Percentiles rank a stretch among this genome's conserved stretches.
Conservation (phyloP, 2,113 vertebrate species). For the Paralichthys olivaceus region DNA sequence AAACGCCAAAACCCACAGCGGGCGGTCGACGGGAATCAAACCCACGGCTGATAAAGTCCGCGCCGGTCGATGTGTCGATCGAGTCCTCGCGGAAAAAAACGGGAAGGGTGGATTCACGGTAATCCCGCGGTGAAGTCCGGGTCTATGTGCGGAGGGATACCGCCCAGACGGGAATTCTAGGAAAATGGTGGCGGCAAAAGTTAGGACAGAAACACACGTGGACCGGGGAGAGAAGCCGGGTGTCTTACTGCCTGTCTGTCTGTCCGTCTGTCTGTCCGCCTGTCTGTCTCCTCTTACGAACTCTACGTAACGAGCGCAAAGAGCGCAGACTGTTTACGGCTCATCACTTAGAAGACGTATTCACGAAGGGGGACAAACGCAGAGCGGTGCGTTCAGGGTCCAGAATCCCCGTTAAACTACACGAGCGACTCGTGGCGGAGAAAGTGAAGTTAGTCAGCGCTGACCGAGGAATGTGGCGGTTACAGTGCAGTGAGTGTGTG, state of each 20-base stretch:
- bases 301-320: background rate
- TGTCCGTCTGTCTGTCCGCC: conserved; percentile 18
- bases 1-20: conserved; percentile 37
- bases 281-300: too few relatives aligned
- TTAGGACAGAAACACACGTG: conserved; percentile 75
- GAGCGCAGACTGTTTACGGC: background rate
- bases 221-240: conserved; percentile 69
- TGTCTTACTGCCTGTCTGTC: conserved; percentile 51
- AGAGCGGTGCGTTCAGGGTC: background rate
- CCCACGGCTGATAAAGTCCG: fast-evolving
- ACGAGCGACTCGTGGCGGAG: background rate
- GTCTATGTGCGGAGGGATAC: conserved; percentile 76
- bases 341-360: too few relatives aligned
- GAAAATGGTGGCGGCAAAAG: conserved; percentile 79
- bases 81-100: background rate
- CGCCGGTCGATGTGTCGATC: fast-evolving
- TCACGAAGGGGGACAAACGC: too few relatives aligned
- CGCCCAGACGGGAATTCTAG: conserved; percentile 63
- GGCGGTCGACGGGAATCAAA: fast-evolving
- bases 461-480: conserved; percentile 9
- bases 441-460: background rate
- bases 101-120: fast-evolving
- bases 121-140: background rate
- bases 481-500: background rate
- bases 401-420: background rate